Evolutionary conservation across 2,888 invertebrate species (phyloP).

Genomic region (Mystacides longicornis): DNA sequence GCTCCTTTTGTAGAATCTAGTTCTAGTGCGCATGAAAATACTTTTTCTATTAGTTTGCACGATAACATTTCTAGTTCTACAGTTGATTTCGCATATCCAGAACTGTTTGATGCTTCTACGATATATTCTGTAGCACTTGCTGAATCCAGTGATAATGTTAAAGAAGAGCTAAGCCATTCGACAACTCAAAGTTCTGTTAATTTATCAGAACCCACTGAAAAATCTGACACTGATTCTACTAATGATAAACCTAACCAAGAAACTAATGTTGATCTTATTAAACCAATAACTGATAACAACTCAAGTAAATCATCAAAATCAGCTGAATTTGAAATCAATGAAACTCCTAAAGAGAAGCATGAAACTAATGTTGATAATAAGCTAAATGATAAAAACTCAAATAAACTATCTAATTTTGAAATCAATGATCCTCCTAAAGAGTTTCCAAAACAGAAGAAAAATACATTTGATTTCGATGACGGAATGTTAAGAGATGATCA

Average conservation of each 20-base stretch:
- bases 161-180: neutral
- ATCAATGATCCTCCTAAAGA: slow-evolving; percentile 5
- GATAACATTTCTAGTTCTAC: slow-evolving; percentile 6
- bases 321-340: neutral
- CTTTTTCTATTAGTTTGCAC: slow-evolving; percentile 11
- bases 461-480: slow-evolving; percentile 8
- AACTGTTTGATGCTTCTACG: neutral
- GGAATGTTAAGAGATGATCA: slow-evolving; percentile 23
- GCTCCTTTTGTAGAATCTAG: slow-evolving; percentile 39
- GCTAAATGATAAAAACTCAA: neutral
- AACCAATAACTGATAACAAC: no score
- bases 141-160: neutral
- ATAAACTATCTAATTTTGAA: neutral
- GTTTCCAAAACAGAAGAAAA: neutral
- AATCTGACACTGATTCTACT: no score
- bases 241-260: no score
- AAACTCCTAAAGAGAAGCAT: neutral
- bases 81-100: neutral
- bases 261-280: no score
- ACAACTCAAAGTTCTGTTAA: neutral
- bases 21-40: slow-evolving; percentile 44
- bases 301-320: neutral
- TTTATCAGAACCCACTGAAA: neutral
- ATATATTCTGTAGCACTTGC: neutral
- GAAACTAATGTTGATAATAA: neutral